A percentile compares a stretch with the other conserved stretches of the same genome.
phyloP scores from a whole-genome alignment of 2,888 invertebrate genomes.

The Gymnoscelis rufifasciata region DNA sequence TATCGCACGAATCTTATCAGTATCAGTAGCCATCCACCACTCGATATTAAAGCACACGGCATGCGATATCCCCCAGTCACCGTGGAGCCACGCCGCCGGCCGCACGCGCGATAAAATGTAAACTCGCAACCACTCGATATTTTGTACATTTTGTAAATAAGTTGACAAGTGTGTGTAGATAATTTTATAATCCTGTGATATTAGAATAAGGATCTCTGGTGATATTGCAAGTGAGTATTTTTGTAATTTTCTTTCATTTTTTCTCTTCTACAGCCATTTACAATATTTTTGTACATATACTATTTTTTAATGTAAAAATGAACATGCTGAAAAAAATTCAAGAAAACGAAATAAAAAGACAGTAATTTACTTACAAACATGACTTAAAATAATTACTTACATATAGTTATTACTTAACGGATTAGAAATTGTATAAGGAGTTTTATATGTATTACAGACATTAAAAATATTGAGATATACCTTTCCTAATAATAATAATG shows the following conservation, averaged over 20 bases:
- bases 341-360: no score
- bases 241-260: conserved; percentile 12
- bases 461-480: no score
- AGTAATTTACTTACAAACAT: no score
- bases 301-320: no score
- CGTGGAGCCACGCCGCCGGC: conserved; percentile 4
- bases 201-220: conserved; percentile 57
- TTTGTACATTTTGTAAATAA: conserved; percentile 53
- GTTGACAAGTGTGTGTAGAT: conserved; percentile 44
- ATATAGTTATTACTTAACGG: no score
- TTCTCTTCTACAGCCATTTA: no score
- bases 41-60: neutral
- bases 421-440: no score
- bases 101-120: conserved; percentile 51
- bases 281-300: no score
- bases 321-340: no score
- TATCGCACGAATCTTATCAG: neutral
- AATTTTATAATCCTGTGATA: conserved; percentile 70
- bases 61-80: neutral
- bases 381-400: no score
- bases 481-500: no score
- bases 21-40: neutral
- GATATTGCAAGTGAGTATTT: conserved; percentile 60
- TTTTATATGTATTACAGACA: no score
- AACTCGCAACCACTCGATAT: conserved; percentile 36